Evolutionary conservation across 2,888 invertebrate species (phyloP).

Genomic region (Harpagoxenus sublaevis): DNA sequence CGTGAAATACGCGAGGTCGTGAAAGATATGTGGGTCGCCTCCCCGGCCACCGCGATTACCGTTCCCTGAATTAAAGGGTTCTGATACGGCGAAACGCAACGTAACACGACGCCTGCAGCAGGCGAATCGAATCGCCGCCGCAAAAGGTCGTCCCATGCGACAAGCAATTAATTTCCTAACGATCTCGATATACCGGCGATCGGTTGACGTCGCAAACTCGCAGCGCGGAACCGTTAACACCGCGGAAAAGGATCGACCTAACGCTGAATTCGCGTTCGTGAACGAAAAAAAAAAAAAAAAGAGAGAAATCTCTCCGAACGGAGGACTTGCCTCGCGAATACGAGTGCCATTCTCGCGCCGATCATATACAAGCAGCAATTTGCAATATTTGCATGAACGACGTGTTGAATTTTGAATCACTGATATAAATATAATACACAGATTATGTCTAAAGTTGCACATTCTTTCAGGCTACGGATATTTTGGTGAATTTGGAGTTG

Average conservation of each 20-base stretch:
- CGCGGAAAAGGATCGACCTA: not conserved
- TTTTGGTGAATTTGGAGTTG: not conserved
- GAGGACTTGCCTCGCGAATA: not conserved
- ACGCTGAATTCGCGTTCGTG: not conserved
- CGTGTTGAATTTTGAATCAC: slow-evolving; percentile 1
- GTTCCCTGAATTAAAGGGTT: slow-evolving; percentile 17
- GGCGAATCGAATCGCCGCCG: slow-evolving; percentile 17
- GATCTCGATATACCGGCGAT: slow-evolving; percentile 11
- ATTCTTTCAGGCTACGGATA: not conserved
- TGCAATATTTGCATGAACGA: not conserved
- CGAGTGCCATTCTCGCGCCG: not conserved
- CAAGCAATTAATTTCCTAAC: slow-evolving; percentile 51
- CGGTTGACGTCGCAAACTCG: slow-evolving; percentile 2
- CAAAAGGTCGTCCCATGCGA: slow-evolving; percentile 25
- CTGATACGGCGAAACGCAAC: slow-evolving; percentile 5
- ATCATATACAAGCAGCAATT: not conserved
- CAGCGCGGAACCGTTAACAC: slow-evolving; percentile 23
- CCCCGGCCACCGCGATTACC: not conserved
- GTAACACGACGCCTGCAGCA: not conserved
- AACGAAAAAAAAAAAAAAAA: not conserved
- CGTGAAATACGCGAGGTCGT: slow-evolving; percentile 25
- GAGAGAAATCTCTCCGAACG: not conserved
- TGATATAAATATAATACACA: not conserved
- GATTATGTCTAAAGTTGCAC: not conserved
- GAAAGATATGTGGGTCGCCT: slow-evolving; percentile 11